phyloP scores from a whole-genome alignment of 2,888 invertebrate species.

The Noctua janthina region DNA sequence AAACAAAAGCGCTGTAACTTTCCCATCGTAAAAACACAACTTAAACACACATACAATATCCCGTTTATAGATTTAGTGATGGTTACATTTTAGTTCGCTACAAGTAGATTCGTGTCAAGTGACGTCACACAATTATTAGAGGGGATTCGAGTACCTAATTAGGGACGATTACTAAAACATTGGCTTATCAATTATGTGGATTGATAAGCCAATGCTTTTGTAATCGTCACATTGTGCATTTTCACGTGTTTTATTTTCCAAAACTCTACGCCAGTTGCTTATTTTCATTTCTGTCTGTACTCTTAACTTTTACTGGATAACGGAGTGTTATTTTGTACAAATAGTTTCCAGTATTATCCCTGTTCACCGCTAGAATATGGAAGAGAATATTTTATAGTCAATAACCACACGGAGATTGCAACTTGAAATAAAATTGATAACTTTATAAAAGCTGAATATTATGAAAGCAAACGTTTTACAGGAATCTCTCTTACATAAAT shows the following conservation, averaged over 20 bases:
- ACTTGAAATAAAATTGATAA: not conserved
- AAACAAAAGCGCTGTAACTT: conserved; percentile 21
- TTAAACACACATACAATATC: conserved; percentile 20
- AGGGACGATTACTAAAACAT: conserved; percentile 18
- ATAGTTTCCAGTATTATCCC: not conserved
- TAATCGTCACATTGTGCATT: no score
- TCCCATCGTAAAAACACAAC: conserved; percentile 28
- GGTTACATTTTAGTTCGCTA: conserved; percentile 17
- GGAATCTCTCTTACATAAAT: not conserved
- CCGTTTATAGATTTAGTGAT: conserved; percentile 35
- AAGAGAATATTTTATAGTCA: not conserved
- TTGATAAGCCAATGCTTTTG: no score
- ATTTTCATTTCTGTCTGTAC: not conserved
- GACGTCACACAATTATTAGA: not conserved
- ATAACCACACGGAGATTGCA: not conserved
- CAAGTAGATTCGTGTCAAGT: conserved; percentile 5
- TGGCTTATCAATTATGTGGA: not conserved
- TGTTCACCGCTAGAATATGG: not conserved
- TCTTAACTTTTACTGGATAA: not conserved
- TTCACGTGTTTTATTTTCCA: no score
- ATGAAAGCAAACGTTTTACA: not conserved
- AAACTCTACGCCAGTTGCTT: not conserved
- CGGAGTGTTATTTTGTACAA: not conserved
- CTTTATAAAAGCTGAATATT: not conserved
- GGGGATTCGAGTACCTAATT: conserved; percentile 18